Conservation (phyloP, 2,888 invertebrate species). For the Eupithecia exiguata region DNA sequence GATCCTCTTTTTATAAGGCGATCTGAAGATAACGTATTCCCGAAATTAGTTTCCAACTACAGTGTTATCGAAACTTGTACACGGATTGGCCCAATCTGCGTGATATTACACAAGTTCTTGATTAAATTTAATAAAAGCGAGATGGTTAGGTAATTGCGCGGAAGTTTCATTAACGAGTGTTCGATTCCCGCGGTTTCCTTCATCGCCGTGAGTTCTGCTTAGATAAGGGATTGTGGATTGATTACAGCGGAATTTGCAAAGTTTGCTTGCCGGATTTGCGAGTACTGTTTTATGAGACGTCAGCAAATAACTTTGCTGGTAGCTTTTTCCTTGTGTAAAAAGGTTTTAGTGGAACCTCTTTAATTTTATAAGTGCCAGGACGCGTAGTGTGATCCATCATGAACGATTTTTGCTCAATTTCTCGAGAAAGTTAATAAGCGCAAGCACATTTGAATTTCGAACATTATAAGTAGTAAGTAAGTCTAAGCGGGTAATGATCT, state of each 20-base stretch:
- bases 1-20: conserved; percentile 77
- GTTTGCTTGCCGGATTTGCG: conserved; percentile 22
- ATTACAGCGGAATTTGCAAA: conserved; percentile 33
- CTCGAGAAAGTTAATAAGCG: neutral
- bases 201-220: conserved; percentile 42
- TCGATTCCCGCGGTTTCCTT: conserved; percentile 74
- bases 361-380: neutral
- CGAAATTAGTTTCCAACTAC: conserved; percentile 82
- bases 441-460: neutral
- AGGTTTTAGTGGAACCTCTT: neutral
- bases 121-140: conserved; percentile 84
- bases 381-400: conserved; percentile 1
- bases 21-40: conserved; percentile 78
- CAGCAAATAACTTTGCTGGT: conserved; percentile 6
- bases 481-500: neutral
- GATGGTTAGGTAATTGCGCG: conserved; percentile 81
- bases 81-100: conserved; percentile 82
- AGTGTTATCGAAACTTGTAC: conserved; percentile 82
- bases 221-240: conserved; percentile 32
- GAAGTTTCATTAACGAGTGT: conserved; percentile 81
- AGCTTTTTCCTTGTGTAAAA: neutral
- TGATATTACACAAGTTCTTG: conserved; percentile 83
- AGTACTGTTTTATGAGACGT: conserved; percentile 7
- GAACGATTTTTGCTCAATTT: neutral
- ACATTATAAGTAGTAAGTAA: neutral